Conservation (phyloP, 2,797 vertebrate genomes). For the Helicolenus hilgendorfi region DNA sequence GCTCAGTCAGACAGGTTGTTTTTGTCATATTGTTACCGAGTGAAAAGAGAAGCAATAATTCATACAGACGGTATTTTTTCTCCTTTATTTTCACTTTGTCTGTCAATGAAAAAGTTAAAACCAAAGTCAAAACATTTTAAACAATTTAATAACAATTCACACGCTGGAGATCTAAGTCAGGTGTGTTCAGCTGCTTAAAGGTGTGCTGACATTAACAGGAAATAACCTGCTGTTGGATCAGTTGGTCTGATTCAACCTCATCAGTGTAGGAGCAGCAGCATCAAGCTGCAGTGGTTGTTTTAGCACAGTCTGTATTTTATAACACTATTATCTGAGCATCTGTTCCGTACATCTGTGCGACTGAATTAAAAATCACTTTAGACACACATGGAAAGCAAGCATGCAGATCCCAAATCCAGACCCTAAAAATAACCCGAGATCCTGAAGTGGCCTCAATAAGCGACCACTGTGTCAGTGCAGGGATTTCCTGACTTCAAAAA, state of each 20-base stretch:
- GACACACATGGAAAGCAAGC: background rate
- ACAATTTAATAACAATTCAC: background rate
- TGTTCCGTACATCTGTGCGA: background rate
- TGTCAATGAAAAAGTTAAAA: conserved; percentile 25
- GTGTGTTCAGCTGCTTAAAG: background rate
- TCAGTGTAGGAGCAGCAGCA: background rate
- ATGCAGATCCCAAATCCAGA: background rate
- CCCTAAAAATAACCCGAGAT: conserved; percentile 4
- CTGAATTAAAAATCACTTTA: background rate
- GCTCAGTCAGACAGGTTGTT: conserved; percentile 54
- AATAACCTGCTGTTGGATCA: background rate
- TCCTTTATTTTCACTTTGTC: conserved; percentile 9
- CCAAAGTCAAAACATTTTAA: conserved; percentile 69
- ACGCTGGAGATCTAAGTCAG: background rate
- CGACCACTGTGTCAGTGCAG: background rate
- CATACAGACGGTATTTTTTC: background rate
- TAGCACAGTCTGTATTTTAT: conserved; percentile 2
- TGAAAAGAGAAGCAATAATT: conserved; percentile 26
- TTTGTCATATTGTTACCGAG: conserved; percentile 16
- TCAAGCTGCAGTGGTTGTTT: background rate
- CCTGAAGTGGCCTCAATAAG: background rate
- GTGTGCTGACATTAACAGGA: background rate
- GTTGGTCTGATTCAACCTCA: background rate
- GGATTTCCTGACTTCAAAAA: conserved; percentile 18
- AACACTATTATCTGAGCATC: background rate